Base-by-base conservation (phyloP, 1,140 invertebrate species). In the Temnothorax curvispinosus region DNA sequence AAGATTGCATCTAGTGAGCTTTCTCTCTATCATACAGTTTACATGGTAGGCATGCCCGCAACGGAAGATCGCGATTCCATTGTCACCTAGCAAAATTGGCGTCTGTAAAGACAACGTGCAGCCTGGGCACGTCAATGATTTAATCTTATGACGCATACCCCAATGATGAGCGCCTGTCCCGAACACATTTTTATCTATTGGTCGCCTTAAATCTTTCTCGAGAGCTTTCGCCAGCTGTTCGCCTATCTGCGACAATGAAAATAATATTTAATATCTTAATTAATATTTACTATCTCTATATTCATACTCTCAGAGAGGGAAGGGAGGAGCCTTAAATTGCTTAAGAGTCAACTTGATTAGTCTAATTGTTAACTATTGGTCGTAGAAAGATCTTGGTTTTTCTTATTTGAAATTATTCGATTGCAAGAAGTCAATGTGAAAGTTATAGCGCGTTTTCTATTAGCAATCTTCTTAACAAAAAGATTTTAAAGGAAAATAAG, bases 41-140 rank as follows among this genome's bases (percentile, higher is more conserved):
- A 95, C 94, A 52, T 96, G 95, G 62, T 95, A 96, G 21, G 93
- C 93, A 75, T 96, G 95, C 54, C 95, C 95, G 86, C 95, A 96
- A 18, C 93, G 90, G 78, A 96, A 96, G 50, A 95, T 91, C 67
- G 93, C 93, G 18, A 95, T 93, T 21, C 95, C 95, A 82, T 93
- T 95, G 50, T 94, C 93, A 54, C 93, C 94, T 62, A 95, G 82
- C 11, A 96, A 88, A 82, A 95, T 92, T 72, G 94, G 93, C 1
- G 95, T 95, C 81, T 94, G 92, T 50, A 96, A 82, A 13, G 93
- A 93, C 38, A 95, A 88, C 6, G 94, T 94, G 44, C 95, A 96
- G 67, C 93, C 94, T 0, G 95, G 93, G 85, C 95, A 96, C 0
- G 80, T 92, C 2, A 91, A 91, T 65, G 92, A 87, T 88, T 93